Evolutionary conservation across 2,797 vertebrate genomes (phyloP).

Genomic region (Enteromius mattozi): DNA sequence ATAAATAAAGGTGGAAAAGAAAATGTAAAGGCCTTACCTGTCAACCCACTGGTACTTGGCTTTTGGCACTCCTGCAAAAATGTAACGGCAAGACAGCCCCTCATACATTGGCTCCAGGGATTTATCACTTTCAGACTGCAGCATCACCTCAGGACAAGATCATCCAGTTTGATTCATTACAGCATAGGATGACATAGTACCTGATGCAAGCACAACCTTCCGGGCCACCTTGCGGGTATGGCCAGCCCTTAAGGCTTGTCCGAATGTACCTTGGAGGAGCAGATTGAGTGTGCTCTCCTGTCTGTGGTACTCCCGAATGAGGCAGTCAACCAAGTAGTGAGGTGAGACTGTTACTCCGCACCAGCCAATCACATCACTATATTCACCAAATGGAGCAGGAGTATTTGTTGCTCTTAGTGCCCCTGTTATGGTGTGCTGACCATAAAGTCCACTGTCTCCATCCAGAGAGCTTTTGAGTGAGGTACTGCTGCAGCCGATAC

Average conservation of each 20-base stretch:
- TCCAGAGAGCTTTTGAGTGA: constrained; percentile 26
- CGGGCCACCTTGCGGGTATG: neutral
- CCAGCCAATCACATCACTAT: constrained; percentile 44
- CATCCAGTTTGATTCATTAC: constrained; percentile 50
- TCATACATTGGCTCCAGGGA: constrained; percentile 38
- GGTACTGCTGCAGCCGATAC: constrained; percentile 23
- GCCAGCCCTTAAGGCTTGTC: neutral
- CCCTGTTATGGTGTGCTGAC: too few relatives aligned
- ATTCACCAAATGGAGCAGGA: constrained; percentile 38
- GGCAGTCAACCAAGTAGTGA: constrained; percentile 32
- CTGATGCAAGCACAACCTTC: constrained; percentile 26
- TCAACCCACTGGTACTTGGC: too few relatives aligned
- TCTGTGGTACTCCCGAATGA: constrained; percentile 9
- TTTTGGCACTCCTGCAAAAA: neutral
- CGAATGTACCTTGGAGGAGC: neutral
- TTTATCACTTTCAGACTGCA: constrained; percentile 36
- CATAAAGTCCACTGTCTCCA: constrained; percentile 42
- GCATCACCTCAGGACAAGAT: constrained; percentile 45
- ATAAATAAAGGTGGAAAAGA: too few relatives aligned
- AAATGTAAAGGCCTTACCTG: too few relatives aligned
- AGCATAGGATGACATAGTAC: neutral
- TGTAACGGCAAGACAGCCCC: neutral
- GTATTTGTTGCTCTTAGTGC: constrained; percentile 21
- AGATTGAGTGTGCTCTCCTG: constrained; percentile 6
- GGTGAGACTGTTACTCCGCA: constrained; percentile 8